Evolutionary conservation across 2,113 vertebrate genomes (phyloP).

Genomic region (Salvelinus alpinus): DNA sequence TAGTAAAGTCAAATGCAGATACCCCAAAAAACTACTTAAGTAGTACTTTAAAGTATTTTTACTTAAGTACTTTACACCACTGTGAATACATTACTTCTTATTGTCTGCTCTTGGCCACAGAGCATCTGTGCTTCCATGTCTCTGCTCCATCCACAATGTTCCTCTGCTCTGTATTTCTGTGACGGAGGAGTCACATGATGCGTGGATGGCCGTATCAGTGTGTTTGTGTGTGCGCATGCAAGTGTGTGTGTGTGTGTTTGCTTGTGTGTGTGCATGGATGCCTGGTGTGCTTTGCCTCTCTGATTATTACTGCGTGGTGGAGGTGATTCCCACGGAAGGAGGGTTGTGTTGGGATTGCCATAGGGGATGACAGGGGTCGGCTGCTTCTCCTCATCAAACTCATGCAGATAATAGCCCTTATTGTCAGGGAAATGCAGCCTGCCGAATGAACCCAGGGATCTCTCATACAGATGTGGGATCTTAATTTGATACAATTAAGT

Average conservation of each 20-base stretch:
- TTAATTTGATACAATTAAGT: neutral
- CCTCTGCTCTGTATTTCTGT: neutral
- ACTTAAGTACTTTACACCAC: no score
- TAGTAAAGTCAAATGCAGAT: no score
- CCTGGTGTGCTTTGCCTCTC: slow-evolving; percentile 39
- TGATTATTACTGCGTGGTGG: slow-evolving; percentile 44
- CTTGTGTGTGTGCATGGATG: neutral
- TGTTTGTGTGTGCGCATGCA: neutral
- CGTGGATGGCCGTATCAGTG: neutral
- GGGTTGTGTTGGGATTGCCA: slow-evolving; percentile 4
- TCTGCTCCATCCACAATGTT: neutral
- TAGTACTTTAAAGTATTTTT: no score
- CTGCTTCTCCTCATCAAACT: slow-evolving; percentile 43
- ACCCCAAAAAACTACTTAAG: no score
- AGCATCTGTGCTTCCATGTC: neutral
- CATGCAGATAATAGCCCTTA: slow-evolving; percentile 17
- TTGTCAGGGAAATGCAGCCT: no score
- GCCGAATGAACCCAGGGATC: slow-evolving; percentile 23
- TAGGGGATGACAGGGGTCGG: slow-evolving; percentile 32
- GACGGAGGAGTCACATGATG: slow-evolving; percentile 1
- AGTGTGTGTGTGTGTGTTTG: neutral
- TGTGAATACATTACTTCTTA: neutral
- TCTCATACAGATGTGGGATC: neutral
- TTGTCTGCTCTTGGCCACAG: neutral
- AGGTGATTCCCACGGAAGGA: slow-evolving; percentile 18